Percentiles rank a stretch among this genome's conserved stretches.
phyloP scores from a whole-genome alignment of 2,888 invertebrate genomes.

The Unio delphinus region DNA sequence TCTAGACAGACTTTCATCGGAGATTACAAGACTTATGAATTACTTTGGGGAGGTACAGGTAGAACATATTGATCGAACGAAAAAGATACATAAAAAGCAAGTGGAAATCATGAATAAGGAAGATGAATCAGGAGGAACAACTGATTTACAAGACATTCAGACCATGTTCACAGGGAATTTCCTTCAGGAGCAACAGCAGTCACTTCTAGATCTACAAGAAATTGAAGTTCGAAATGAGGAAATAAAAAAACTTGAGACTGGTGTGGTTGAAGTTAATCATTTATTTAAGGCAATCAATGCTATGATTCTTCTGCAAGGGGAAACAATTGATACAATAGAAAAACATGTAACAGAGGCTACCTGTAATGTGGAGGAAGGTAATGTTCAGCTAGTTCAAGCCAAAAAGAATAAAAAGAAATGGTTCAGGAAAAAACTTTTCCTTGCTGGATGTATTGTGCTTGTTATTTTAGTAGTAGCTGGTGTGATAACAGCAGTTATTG shows the following conservation, averaged over 20 bases:
- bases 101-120: conserved; percentile 42
- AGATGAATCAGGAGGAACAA: conserved; percentile 20
- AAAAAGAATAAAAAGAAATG: conserved; percentile 31
- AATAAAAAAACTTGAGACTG: conserved; percentile 54
- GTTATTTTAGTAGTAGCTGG: conserved; percentile 39
- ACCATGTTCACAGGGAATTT: conserved; percentile 54
- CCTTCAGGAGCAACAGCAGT: conserved; percentile 51
- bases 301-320: conserved; percentile 56
- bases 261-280: conserved; percentile 54
- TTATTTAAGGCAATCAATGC: conserved; percentile 58
- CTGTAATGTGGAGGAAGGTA: conserved; percentile 42
- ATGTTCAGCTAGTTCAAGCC: conserved; percentile 42
- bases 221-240: conserved; percentile 52
- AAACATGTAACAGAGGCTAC: conserved; percentile 39
- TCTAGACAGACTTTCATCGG: conserved; percentile 43
- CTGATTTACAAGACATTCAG: conserved; percentile 26
- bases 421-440: conserved; percentile 46
- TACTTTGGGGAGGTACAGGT: conserved; percentile 52
- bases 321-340: conserved; percentile 55
- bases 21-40: conserved; percentile 44
- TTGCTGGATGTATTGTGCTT: conserved; percentile 41
- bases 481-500: conserved; percentile 36
- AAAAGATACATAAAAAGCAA: conserved; percentile 47
- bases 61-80: conserved; percentile 55
- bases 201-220: conserved; percentile 47